Evolutionary conservation across 2,797 vertebrate species (phyloP), one percentile per base, ranked within the genome.

Genomic region (Taeniopygia guttata): DNA sequence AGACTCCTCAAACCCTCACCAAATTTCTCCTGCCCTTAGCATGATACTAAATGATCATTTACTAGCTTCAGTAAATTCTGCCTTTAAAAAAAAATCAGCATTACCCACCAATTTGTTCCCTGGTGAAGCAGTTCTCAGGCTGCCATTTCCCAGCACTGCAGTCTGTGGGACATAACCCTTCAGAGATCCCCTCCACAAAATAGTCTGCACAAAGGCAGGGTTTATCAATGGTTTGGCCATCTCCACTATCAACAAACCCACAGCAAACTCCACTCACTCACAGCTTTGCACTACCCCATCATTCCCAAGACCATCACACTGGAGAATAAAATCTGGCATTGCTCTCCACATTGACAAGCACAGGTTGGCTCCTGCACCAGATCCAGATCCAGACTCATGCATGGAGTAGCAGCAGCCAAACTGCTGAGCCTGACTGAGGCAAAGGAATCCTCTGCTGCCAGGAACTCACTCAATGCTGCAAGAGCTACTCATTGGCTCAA

Each of bases 341-440:
- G 3, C 32, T 69, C 54, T 42, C 42, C 29, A n/a, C 16, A 13
- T 4, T 0, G 6, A 60, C 1, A 4, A 59, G 25, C 29, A 32
- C 54, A 63, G 20, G 27, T 43, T 42, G 45, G 19, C 2, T 88
- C 34, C 25, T 40, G 25, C 36, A 59, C 40, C 42, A 21, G n/a
- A n/a, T 56, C 36, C 51, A 68, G 22, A n/a, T 18, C 52, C 26
- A 27, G 3, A 0, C 5, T 11, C 2, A 2, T 0, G 13, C 38
- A 34, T 0, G 3, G 14, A 38, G n/a, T n/a, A 34, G 16, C 73
- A 43, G 26, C 2, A 62, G 63, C 55, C 40, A 40, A 29, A 1
- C 38, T 30, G 45, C 46, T 51, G 55, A 86, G 76, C 45, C 77
- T 51, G 18, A 42, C 70, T 75, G 23, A 73, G 43, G 51, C 21